A percentile compares a stretch with the other conserved stretches of the same genome.
Evolutionary conservation across 2,797 vertebrate genomes (phyloP).

Genomic region (Anolis apletophallus): DNA sequence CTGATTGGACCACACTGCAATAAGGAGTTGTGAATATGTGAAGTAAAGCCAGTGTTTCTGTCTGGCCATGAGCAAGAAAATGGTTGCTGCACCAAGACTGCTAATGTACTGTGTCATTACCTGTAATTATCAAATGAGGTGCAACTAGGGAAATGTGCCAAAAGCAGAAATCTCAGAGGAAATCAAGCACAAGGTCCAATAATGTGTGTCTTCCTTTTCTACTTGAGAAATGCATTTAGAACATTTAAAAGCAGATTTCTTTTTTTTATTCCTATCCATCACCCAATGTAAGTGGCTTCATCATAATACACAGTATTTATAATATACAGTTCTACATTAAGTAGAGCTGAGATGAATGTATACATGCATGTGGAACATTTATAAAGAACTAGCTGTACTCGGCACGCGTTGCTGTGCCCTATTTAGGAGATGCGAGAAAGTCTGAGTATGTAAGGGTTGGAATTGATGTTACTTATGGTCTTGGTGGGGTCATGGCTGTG

Average conservation of each 20-base stretch:
- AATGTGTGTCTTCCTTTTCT: neutral
- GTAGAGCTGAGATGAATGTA: neutral
- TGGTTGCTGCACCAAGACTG: neutral
- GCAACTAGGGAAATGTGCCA: slow-evolving; percentile 9
- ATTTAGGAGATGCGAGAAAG: too few relatives aligned
- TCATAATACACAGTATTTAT: neutral
- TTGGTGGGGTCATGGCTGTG: too few relatives aligned
- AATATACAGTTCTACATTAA: neutral
- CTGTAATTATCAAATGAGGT: slow-evolving; percentile 25
- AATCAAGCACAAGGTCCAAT: neutral
- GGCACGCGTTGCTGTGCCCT: too few relatives aligned
- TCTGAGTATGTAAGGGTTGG: too few relatives aligned
- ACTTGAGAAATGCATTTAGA: neutral
- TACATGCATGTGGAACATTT: neutral
- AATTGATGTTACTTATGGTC: too few relatives aligned
- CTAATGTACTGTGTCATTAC: neutral
- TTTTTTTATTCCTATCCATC: too few relatives aligned
- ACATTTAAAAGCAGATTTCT: neutral
- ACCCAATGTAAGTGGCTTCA: neutral
- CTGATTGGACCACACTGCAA: slow-evolving; percentile 1
- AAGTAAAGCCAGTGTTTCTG: slow-evolving; percentile 23
- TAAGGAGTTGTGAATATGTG: neutral
- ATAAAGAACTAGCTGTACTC: too few relatives aligned
- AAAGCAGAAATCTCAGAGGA: neutral
- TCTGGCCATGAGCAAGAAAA: neutral